Evolutionary conservation across 37 sponge, comb jelly and placozoan species (phyloP), one percentile per base, ranked within the genome.

Genomic region (Chondrosia reniformis): DNA sequence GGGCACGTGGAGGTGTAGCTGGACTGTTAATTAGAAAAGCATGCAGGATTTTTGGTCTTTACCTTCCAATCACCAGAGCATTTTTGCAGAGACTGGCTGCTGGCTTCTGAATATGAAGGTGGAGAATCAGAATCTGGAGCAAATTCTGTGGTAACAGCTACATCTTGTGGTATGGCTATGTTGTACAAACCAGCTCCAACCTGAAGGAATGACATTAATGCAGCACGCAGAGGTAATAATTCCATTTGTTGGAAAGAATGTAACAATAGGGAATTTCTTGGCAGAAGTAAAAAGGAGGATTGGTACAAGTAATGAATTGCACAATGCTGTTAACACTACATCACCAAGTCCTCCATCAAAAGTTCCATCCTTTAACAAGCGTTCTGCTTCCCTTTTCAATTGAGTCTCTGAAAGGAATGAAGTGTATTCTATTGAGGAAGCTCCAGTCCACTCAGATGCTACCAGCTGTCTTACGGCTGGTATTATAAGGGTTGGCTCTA

Each of bases 311-410:
- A 64, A 19, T 21, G 31, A 21, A 28, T 64, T 64, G 34, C 34
- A 32, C 25, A 64, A 4, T n/a, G 66, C 66, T 64, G 25, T 64
- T 30, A 33, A 21, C 19, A 64, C 66, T 19, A 64, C 34, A 33
- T 64, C 66, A 64, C 66, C 66, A 32, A 64, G 25, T 32, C 33
- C 33, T 36, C 66, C 66, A 64, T 19, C 19, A 33, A 64, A 64
- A 32, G n/a, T 28, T 30, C 66, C 66, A 33, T 19, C 19, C 7
- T 64, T 32, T 4, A 27, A 28, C 19, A 64, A 64, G 25, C 31
- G 28, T 3, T 28, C 3, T 33, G 66, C 66, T 28, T 64, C 8
- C 31, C 25, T 28, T 4, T 33, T 21, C 31, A 17, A 36, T 33
- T 64, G 25, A 34, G 66, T 28, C 28, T 27, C 31, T 4, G 66